Conservation (phyloP, 2,113 vertebrate genomes). For the Stomatorhinus ivindoensis region DNA sequence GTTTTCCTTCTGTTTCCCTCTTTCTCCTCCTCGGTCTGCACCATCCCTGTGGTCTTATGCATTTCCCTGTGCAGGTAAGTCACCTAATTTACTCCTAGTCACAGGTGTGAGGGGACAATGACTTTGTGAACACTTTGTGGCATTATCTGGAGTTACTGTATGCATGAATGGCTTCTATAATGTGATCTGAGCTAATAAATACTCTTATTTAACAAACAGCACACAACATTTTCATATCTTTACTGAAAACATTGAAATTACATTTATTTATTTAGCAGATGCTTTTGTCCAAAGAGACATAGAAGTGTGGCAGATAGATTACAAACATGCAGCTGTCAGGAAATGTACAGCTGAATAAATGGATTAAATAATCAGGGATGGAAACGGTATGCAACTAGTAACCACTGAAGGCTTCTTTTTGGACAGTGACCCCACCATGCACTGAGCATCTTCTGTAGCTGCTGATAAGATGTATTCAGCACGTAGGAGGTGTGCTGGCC, state of each 20-base stretch:
- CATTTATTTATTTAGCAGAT: background rate
- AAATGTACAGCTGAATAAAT: background rate
- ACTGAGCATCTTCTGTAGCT: background rate
- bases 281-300: background rate
- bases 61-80: constrained; percentile 13
- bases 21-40: constrained; percentile 25
- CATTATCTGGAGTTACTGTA: background rate
- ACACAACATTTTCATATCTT: background rate
- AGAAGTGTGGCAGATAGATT: background rate
- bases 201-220: background rate
- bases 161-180: background rate
- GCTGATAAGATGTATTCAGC: background rate
- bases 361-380: background rate
- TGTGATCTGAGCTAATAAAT: background rate
- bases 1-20: constrained; percentile 18
- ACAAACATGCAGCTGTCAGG: background rate
- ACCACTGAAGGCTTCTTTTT: background rate
- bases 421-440: background rate
- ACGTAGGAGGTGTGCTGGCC: background rate
- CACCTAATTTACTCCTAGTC: background rate
- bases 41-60: background rate
- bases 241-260: background rate
- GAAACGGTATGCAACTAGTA: background rate
- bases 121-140: background rate
- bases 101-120: background rate